These are phyloP conservation scores for Hippoglossus stenolepis DNA, from an alignment of 2,113 vertebrate genomes.

Conservation along the genomic window DNA sequence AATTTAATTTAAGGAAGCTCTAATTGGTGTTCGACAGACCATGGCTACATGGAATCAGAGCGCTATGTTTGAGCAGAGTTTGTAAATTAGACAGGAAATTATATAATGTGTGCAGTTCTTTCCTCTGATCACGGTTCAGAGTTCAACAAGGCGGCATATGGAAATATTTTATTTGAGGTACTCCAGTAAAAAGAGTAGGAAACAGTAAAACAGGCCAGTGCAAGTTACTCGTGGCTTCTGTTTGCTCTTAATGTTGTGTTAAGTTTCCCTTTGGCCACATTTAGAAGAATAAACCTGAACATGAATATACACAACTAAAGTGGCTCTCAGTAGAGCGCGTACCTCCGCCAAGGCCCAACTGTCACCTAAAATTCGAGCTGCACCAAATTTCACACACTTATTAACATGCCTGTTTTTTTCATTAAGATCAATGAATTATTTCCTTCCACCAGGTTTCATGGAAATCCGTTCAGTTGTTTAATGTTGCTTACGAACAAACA, in stretches of 20 bases:
- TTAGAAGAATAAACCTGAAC: neutral
- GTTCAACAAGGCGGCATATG: conserved; percentile 18
- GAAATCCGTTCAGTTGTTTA: too few relatives aligned
- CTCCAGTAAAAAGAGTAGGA: neutral
- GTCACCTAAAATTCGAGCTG: too few relatives aligned
- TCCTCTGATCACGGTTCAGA: conserved; percentile 43
- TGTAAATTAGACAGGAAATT: conserved; percentile 48
- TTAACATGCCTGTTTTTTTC: too few relatives aligned
- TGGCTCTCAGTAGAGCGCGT: too few relatives aligned
- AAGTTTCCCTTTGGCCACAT: neutral
- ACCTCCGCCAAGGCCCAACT: too few relatives aligned
- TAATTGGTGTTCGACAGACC: conserved; percentile 65
- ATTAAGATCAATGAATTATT: too few relatives aligned
- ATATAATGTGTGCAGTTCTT: conserved; percentile 39
- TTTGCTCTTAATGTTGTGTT: neutral
- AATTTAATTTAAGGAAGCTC: conserved; percentile 55
- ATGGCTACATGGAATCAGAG: conserved; percentile 42
- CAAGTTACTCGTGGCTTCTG: neutral
- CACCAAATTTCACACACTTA: too few relatives aligned
- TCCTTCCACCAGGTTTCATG: too few relatives aligned
- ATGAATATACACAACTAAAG: neutral
- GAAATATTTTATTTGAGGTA: conserved; percentile 16
- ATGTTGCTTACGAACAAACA: too few relatives aligned
- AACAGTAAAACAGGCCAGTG: neutral
- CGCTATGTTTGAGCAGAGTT: conserved; percentile 43